Percentiles rank a stretch among this genome's conserved stretches.
These are phyloP conservation scores for Epizoanthus illoricatus DNA, from an alignment of 92 coral and sea anemone species.

Conservation along the genomic window DNA sequence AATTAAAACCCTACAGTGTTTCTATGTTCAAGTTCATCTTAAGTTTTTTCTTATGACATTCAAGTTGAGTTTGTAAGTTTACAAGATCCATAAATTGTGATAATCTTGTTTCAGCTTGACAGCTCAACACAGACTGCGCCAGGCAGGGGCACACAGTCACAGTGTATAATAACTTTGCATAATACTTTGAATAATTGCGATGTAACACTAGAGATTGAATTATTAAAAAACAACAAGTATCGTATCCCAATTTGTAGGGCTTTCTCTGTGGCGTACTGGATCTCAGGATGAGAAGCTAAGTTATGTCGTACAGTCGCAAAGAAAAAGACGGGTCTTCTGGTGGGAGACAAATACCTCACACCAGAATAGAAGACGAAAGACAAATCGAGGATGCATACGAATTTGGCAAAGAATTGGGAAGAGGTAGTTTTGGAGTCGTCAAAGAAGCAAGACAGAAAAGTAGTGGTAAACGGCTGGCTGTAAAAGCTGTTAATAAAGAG, in stretches of 20 bases:
- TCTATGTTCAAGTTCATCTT: not conserved
- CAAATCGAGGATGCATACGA: constrained; percentile 94
- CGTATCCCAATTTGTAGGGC: not conserved
- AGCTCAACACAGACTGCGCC: not conserved
- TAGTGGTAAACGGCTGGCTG: constrained; percentile 85
- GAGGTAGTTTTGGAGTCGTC: constrained; percentile 99
- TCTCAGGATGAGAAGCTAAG: constrained; percentile 15
- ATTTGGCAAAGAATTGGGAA: constrained; percentile 87
- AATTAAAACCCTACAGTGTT: too few species aligned
- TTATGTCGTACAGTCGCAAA: constrained; percentile 38
- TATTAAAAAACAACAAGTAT: constrained; percentile 5
- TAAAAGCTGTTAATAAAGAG: constrained; percentile 97
- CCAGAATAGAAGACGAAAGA: constrained; percentile 90
- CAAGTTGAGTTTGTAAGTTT: not conserved
- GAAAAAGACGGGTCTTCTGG: constrained; percentile 45
- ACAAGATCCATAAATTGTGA: not conserved
- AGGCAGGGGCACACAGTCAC: not conserved
- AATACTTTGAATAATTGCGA: too few species aligned
- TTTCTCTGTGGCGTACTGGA: not conserved
- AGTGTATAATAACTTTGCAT: not conserved
- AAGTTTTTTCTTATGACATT: not conserved
- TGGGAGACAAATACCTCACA: constrained; percentile 76
- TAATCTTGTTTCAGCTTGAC: too few species aligned
- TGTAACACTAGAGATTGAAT: not conserved
- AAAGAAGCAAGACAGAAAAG: constrained; percentile 81